Evolutionary conservation across 2,888 invertebrate species (phyloP).

Genomic region (Myopa testacea): DNA sequence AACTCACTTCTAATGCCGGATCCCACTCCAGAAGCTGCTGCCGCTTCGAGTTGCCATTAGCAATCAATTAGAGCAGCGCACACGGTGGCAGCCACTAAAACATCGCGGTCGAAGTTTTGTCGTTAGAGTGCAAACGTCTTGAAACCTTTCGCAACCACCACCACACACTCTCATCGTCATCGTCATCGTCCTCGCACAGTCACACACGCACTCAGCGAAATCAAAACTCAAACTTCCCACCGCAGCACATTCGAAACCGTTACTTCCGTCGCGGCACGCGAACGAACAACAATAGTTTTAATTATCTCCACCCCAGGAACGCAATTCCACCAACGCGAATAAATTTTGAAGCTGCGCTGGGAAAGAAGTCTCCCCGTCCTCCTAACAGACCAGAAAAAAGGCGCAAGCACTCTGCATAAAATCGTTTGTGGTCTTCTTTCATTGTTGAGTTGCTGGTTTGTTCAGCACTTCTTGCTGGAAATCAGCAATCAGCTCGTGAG

Average conservation of each 20-base stretch:
- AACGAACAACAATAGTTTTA: conserved; percentile 52
- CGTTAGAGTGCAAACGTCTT: conserved; percentile 21
- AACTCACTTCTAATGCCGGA: background rate
- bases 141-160: background rate
- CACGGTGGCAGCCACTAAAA: conserved; percentile 11
- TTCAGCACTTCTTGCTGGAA: no score
- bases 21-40: background rate
- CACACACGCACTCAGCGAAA: conserved; percentile 18
- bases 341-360: background rate
- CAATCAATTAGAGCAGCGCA: conserved; percentile 32
- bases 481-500: no score
- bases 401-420: background rate
- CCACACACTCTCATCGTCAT: background rate
- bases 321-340: conserved; percentile 51
- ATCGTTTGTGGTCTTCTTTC: background rate
- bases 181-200: background rate
- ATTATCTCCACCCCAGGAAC: conserved; percentile 62
- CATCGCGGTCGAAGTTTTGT: conserved; percentile 29
- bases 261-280: background rate
- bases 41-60: background rate
- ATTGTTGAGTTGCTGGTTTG: background rate
- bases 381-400: background rate
- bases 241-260: conserved; percentile 22
- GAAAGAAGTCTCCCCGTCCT: background rate
- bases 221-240: conserved; percentile 33